Conservation (phyloP, 2,888 invertebrate genomes). For the Plusia festucae region DNA sequence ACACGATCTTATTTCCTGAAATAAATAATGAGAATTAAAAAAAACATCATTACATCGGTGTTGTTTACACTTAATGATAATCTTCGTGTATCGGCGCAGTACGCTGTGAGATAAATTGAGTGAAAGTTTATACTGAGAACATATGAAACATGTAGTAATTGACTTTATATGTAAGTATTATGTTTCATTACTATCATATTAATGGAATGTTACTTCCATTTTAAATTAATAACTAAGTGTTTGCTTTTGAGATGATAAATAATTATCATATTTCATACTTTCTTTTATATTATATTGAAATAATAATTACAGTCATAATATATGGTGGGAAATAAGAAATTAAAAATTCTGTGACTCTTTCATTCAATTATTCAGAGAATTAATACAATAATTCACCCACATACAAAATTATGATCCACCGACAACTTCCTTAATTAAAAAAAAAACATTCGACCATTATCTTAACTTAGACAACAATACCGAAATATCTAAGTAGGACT, state of each 20-base stretch:
- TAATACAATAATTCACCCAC: too few species aligned
- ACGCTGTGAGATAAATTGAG: constrained; percentile 49
- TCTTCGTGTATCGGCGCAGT: constrained; percentile 19
- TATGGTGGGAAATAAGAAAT: neutral
- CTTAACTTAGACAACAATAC: neutral
- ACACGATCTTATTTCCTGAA: neutral
- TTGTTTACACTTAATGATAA: constrained; percentile 39
- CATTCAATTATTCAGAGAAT: too few species aligned
- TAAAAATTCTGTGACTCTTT: too few species aligned
- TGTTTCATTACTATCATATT: constrained; percentile 44
- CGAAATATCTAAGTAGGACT: neutral
- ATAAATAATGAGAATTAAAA: constrained; percentile 11
- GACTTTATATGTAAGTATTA: constrained; percentile 49
- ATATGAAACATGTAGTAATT: constrained; percentile 38
- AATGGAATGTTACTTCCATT: constrained; percentile 24
- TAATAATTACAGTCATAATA: neutral
- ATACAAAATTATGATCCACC: too few species aligned
- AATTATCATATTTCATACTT: neutral
- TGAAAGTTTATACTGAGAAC: constrained; percentile 43
- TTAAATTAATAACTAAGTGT: neutral
- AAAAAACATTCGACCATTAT: neutral
- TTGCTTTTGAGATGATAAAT: neutral
- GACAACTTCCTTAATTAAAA: neutral
- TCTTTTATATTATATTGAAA: neutral
- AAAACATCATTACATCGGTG: constrained; percentile 29